phyloP scores from a whole-genome alignment of 2,888 invertebrate genomes.

The Furcula furcula region DNA sequence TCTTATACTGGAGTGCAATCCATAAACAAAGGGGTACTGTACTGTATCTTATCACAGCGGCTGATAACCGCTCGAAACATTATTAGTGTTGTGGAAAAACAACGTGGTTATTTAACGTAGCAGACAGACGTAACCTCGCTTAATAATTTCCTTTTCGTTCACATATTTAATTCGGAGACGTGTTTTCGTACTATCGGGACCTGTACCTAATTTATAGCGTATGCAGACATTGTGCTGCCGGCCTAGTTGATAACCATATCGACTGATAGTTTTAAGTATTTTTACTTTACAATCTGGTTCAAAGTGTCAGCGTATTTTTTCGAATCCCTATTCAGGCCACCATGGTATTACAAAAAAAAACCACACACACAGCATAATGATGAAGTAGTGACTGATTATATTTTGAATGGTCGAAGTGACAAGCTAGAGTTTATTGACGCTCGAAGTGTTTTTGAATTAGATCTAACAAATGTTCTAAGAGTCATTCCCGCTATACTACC shows the following conservation, averaged over 20 bases:
- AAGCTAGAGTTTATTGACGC: too few relatives aligned
- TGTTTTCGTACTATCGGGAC: conserved; percentile 15
- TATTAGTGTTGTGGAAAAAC: conserved; percentile 55
- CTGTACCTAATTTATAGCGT: conserved; percentile 5
- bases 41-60: conserved; percentile 66
- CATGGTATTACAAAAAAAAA: too few relatives aligned
- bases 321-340: too few relatives aligned
- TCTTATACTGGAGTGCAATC: conserved; percentile 61
- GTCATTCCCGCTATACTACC: too few relatives aligned
- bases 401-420: too few relatives aligned
- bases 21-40: conserved; percentile 71
- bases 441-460: too few relatives aligned
- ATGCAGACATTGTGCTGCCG: conserved; percentile 2
- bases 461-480: too few relatives aligned
- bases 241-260: conserved; percentile 2
- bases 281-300: too few relatives aligned
- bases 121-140: conserved; percentile 26
- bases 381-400: too few relatives aligned
- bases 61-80: conserved; percentile 63
- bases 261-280: conserved; percentile 1
- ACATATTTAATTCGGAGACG: conserved; percentile 12
- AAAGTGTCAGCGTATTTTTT: too few relatives aligned
- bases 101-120: conserved; percentile 41
- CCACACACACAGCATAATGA: too few relatives aligned
- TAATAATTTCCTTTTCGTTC: conserved; percentile 32